Conservation (phyloP, 2,888 invertebrate species). For the Nymphalis c-album region DNA sequence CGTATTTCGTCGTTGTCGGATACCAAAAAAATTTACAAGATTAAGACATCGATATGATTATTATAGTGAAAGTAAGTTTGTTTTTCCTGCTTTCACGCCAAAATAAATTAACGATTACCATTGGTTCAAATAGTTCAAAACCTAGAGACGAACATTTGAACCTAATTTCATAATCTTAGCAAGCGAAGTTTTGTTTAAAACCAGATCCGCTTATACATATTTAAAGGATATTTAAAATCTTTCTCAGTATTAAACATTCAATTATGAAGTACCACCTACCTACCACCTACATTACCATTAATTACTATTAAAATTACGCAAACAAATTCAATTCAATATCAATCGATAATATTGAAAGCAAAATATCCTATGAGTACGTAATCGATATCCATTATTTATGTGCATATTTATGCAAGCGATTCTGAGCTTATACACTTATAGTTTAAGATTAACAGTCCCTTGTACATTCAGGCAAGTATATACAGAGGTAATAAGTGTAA, state of each 20-base stretch:
- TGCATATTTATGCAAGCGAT: constrained; percentile 8
- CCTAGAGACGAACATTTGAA: no score
- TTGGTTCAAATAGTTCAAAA: no score
- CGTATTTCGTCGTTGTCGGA: no score
- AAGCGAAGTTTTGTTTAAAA: background rate
- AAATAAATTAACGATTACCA: no score
- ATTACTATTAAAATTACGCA: constrained; percentile 42
- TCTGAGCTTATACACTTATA: constrained; percentile 6
- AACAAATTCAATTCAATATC: constrained; percentile 39
- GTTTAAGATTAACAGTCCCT: constrained; percentile 6
- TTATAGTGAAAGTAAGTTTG: no score
- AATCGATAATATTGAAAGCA: constrained; percentile 40
- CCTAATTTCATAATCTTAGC: background rate
- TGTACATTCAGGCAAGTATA: background rate
- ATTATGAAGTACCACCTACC: constrained; percentile 15
- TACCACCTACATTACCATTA: constrained; percentile 40
- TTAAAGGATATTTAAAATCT: background rate
- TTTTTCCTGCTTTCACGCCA: no score
- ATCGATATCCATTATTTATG: constrained; percentile 40
- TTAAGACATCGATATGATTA: no score
- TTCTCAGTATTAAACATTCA: constrained; percentile 1
- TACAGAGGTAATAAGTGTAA: constrained; percentile 17
- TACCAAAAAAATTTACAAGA: no score
- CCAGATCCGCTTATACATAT: background rate
- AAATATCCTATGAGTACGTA: constrained; percentile 37